Base-by-base conservation (phyloP, 1,140 invertebrate genomes). In the Cydia fagiglandana region DNA sequence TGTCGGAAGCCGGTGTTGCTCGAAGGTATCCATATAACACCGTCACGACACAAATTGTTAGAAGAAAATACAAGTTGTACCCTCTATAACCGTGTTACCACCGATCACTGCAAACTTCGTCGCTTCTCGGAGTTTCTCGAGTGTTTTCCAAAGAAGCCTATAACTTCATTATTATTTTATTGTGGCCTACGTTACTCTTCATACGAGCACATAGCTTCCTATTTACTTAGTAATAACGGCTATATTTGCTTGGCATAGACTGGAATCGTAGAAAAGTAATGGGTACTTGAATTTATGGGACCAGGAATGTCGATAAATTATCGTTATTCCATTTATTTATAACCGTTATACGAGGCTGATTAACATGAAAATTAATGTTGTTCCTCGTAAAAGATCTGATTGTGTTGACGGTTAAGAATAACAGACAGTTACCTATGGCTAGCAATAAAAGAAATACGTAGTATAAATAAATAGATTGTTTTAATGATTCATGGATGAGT, bases 161-260 rank as follows among this genome's bases (percentile, higher is more conserved):
- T 45, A 45, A 70, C 66, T 15, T 70, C 66, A 70, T 70, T 70
- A 70, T 61, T 61, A 61, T 61, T 61, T 61, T 61, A 61, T 61
- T 61, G 20, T 24, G 9, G 20, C 56, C 56, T 61, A 17, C 56
- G 56, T 24, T 24, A 61, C 56, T 61, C 5, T 5, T 10, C 53
- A 61, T 24, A 61, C 20, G 20, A 61, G 56, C 56, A n/a, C 7
- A 24, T 61, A 61, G 24, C 56, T 61, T 24, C 20, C n/a, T 61
- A 61, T 24, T 10, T 61, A 61, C 20, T 12, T 24, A 17, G 17
- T 24, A 24, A 61, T 61, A 61, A 24, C 56, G 20, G 20, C 3
- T 61, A 61, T 61, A 61, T 24, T 61, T 61, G 17, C 56, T 61
- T 61, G 56, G 20, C 17, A 12, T 10, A n/a, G 9, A 61, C 9